Conservation (phyloP, 53 echinoderm and acorn worm species). For the Astropecten irregularis region DNA sequence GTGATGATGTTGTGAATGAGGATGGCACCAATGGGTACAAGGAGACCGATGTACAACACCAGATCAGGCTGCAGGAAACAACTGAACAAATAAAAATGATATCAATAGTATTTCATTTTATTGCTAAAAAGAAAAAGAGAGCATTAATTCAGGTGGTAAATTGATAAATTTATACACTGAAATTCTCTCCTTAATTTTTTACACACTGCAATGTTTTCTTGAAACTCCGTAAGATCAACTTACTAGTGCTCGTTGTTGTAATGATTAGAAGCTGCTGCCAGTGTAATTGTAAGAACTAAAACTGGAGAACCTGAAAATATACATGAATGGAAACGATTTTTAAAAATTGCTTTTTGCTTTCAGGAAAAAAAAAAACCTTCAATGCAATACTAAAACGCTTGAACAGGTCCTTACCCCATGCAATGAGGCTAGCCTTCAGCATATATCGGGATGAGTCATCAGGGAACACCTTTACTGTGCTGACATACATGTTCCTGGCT, state of each 20-base stretch:
- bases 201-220: background rate
- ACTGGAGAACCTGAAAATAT: conserved; percentile 64
- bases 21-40: conserved; percentile 63
- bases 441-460: conserved; percentile 64
- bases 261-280: conserved; percentile 58
- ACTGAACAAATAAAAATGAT: conserved; percentile 1
- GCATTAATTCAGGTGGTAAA: too few species aligned
- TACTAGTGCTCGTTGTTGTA: conserved; percentile 66
- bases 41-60: conserved; percentile 55
- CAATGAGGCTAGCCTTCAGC: conserved; percentile 64
- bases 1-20: conserved; percentile 65
- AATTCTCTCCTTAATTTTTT: too few species aligned
- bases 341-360: too few species aligned
- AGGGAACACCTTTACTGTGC: conserved; percentile 76
- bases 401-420: conserved; percentile 97
- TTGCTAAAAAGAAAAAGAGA: too few species aligned
- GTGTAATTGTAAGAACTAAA: conserved; percentile 60
- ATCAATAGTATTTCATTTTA: too few species aligned
- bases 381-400: too few species aligned
- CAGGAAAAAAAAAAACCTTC: too few species aligned
- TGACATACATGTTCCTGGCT: conserved; percentile 83
- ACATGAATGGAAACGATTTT: too few species aligned
- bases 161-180: too few species aligned
- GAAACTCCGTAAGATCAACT: conserved; percentile 14
- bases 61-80: conserved; percentile 65